Conservation (phyloP, 2,888 invertebrate genomes). For the Portevinia maculata region DNA sequence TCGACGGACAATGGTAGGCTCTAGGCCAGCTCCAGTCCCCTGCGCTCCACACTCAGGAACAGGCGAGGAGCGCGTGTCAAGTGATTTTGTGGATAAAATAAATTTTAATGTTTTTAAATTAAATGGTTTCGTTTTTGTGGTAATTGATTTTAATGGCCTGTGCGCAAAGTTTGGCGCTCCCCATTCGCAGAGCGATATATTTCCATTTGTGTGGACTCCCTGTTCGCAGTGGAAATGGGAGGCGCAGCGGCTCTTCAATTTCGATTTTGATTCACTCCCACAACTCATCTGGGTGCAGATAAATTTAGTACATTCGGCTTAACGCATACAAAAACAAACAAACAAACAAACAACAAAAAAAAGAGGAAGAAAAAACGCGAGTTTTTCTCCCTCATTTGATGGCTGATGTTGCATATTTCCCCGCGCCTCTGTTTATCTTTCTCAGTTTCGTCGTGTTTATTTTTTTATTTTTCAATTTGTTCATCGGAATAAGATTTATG, state of each 20-base stretch:
- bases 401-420: conserved; percentile 62
- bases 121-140: conserved; percentile 76
- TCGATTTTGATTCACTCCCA: conserved; percentile 73
- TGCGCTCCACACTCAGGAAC: conserved; percentile 10
- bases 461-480: conserved; percentile 71
- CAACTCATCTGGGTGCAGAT: conserved; percentile 73
- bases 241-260: conserved; percentile 70
- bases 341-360: conserved; percentile 27
- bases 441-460: conserved; percentile 44
- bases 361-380: conserved; percentile 39
- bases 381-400: conserved; percentile 71
- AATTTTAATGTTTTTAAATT: conserved; percentile 76
- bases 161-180: conserved; percentile 74
- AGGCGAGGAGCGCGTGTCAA: conserved; percentile 75
- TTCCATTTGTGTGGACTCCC: conserved; percentile 59
- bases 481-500: conserved; percentile 71
- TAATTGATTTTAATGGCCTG: conserved; percentile 77
- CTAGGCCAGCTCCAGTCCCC: conserved; percentile 38
- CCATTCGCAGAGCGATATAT: conserved; percentile 66
- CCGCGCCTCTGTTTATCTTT: conserved; percentile 11
- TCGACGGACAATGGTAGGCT: conserved; percentile 27
- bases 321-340: conserved; percentile 53
- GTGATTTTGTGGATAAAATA: conserved; percentile 76
- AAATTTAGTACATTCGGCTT: conserved; percentile 74
- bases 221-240: conserved; percentile 46